Base-by-base conservation (phyloP, 2,797 vertebrate genomes). In the Pithecia hirsuta region DNA sequence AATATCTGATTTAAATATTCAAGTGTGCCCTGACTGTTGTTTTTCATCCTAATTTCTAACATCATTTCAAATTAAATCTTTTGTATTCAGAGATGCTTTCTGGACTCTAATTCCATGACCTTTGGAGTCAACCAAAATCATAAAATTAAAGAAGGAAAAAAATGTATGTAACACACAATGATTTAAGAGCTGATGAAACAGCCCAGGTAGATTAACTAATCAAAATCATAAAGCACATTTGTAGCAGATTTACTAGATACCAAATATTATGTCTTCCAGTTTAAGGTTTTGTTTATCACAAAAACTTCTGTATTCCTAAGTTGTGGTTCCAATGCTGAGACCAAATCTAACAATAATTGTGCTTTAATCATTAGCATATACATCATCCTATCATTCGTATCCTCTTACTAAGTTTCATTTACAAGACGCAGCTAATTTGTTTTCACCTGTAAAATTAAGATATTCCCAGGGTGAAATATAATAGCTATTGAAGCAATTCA, bases 401-500 rank as follows among this genome's bases (percentile, higher is more conserved):
- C 46, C 28, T 46, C 64, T 93, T 89, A 13, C 39, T 74, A 75
- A 72, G 36, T 4, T 92, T 96, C 52, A 64, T 87, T 90, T 81
- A 85, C 24, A 84, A 92, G 55, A 24, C 33, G 36, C 10, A 95
- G 17, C 28, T 88, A 91, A 87, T 91, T 96, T 39, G 83, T 86
- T 97, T 96, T 91, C 81, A 96, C 70, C 55, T 84, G 13, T 67
- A 95, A 91, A 96, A 72, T 0, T 41, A 48, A 97, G 72, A 59
- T 87, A 79, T 2, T 97, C 50, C n/a, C 44, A 26, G 28, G 11
- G 50, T 95, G 24, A 96, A 97, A 93, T 91, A 89, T 59, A 91
- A 94, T 28, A 93, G 48, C 78, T 87, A 94, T 46, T 78, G 33
- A 96, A 96, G 67, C 64, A 93, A 96, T 79, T 80, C 91, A 41